Base-by-base conservation (phyloP, 2,888 invertebrate genomes). In the Caenorhabditis sp. region DNA sequence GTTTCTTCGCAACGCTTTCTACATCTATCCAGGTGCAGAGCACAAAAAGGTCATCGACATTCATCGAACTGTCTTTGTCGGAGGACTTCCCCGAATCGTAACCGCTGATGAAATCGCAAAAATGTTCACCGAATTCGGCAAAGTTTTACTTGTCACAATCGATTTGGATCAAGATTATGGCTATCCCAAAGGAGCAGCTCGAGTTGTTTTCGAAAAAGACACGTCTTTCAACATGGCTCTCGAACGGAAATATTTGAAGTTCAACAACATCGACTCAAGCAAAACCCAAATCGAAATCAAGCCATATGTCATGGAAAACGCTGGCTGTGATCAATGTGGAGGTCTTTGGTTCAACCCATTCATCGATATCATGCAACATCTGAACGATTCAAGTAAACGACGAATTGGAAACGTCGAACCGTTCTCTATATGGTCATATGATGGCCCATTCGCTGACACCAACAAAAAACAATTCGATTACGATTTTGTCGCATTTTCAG, bases 291-390 rank as follows among this genome's bases (percentile, higher is more conserved):
- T 75, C 19, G 75, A 75, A 49, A 75, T 75, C 64, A 75, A 75
- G 51, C 75, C 75, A 19, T 75, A 75, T 51, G 64, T 75, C 14
- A 64, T 75, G 66, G 75, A 75, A 64, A 69, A 75, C 31, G 63
- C 69, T 8, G 69, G 68, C 26, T 75, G 75, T 53, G 75, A 75
- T 55, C 62, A 75, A 26, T 75, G 75, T 21, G 75, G 75, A 12
- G 75, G 75, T 31, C 69, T 75, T 12, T 75, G 75, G 75, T 69
- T 64, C 64, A 75, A 75, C 55, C 75, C 75, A 17, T 66, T 67
- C 19, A 6, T 66, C 1, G 69, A 66, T 36, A 21, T 69, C n/a
- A 60, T 57, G 17, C 62, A 66, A 23, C 63, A 66, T n/a, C 37
- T 74, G 57, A 53, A 37, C 14, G 24, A n/a, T 26, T 60, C 37